Conservation (phyloP, 2,888 invertebrate genomes). For the Hydropsyche betteni region DNA sequence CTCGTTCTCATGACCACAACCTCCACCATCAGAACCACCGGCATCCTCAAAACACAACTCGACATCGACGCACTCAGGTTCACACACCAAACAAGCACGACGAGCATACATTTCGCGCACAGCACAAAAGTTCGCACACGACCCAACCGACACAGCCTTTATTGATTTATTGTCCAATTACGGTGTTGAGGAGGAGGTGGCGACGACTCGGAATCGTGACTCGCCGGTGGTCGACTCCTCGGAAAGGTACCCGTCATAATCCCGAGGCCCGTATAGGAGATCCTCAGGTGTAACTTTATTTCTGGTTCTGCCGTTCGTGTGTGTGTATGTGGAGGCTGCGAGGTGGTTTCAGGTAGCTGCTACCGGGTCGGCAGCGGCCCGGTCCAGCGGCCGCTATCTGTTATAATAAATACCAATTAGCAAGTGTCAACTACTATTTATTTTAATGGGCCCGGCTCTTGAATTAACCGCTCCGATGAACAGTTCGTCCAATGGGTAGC, state of each 20-base stretch:
- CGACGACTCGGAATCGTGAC: slow-evolving; percentile 30
- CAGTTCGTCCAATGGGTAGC: slow-evolving; percentile 24
- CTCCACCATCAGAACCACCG: no score
- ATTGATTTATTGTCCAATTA: slow-evolving; percentile 42
- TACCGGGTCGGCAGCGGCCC: slow-evolving; percentile 17
- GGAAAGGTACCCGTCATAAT: no score
- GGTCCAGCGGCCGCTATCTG: slow-evolving; percentile 42
- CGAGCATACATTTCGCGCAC: slow-evolving; percentile 11
- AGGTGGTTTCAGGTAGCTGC: slow-evolving; percentile 34
- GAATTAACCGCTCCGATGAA: slow-evolving; percentile 39
- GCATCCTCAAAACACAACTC: not conserved
- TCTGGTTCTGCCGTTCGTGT: not conserved
- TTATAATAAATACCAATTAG: slow-evolving; percentile 52
- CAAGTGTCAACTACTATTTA: slow-evolving; percentile 49
- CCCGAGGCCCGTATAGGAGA: no score
- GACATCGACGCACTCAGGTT: not conserved
- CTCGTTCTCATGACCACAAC: no score
- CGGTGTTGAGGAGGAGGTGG: no score
- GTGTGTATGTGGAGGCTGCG: not conserved
- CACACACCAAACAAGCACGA: not conserved
- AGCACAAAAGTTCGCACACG: not conserved
- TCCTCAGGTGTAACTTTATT: no score
- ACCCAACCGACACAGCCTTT: slow-evolving; percentile 1
- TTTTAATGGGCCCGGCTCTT: slow-evolving; percentile 47
- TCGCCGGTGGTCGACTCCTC: slow-evolving; percentile 31